These are phyloP conservation scores for Xiphias gladius DNA, from an alignment of 2,113 vertebrate species.

Conservation along the genomic window DNA sequence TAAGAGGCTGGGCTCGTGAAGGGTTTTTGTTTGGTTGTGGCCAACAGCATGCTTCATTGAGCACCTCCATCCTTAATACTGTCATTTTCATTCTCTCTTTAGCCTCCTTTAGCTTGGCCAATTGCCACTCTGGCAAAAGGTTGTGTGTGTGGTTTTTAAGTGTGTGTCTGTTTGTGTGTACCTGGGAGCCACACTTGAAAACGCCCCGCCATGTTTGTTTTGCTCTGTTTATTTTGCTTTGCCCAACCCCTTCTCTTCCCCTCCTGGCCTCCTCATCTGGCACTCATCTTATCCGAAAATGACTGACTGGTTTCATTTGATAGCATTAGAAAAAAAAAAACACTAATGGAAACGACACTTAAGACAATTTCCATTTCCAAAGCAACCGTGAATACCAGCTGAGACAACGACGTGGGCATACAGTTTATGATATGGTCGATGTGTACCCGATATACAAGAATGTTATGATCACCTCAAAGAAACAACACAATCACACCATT, in stretches of 20 bases:
- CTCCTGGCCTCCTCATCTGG: conserved; percentile 38
- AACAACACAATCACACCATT: no score
- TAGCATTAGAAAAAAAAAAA: conserved; percentile 48
- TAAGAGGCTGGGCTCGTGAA: conserved; percentile 37
- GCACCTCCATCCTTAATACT: conserved; percentile 54
- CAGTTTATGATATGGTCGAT: not conserved
- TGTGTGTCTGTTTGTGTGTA: conserved; percentile 42
- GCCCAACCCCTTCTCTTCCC: conserved; percentile 50
- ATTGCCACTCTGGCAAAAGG: conserved; percentile 42
- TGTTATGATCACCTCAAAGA: not conserved
- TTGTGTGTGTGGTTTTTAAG: conserved; percentile 20
- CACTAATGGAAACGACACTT: conserved; percentile 31
- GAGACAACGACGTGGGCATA: not conserved
- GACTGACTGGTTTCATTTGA: conserved; percentile 30
- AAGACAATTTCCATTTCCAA: conserved; percentile 15
- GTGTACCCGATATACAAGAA: not conserved
- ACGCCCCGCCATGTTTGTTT: conserved; percentile 70
- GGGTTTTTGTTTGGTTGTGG: conserved; percentile 67
- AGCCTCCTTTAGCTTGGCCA: conserved; percentile 40
- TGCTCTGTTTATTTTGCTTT: conserved; percentile 75
- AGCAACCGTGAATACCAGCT: not conserved
- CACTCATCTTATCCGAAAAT: conserved; percentile 37
- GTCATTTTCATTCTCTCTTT: conserved; percentile 42
- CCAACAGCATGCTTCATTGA: conserved; percentile 45
- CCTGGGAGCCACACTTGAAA: conserved; percentile 69